Evolutionary conservation across 2,113 vertebrate species (phyloP).

Genomic region (Myrmecophaga tridactyla): DNA sequence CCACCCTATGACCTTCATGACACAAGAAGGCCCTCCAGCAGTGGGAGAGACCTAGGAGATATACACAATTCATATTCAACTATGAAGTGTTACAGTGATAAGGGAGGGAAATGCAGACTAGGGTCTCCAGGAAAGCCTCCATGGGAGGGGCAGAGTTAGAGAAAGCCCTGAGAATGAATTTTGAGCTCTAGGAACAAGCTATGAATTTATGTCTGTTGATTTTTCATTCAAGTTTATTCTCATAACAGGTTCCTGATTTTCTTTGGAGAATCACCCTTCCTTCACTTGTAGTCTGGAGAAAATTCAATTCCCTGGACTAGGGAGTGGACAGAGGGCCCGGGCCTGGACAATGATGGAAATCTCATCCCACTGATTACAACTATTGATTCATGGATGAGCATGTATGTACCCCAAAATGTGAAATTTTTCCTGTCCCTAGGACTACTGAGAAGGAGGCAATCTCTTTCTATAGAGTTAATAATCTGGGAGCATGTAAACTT

Average conservation of each 20-base stretch:
- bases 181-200: not conserved
- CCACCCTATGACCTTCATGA: not conserved
- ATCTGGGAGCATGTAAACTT: not conserved
- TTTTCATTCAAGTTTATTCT: not conserved
- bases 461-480: not conserved
- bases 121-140: not conserved
- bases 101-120: not conserved
- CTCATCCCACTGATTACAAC: not conserved
- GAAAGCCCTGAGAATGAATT: not conserved
- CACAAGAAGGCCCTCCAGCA: not conserved
- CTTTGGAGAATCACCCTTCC: not conserved
- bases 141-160: not conserved
- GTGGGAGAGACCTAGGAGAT: not conserved
- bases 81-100: not conserved
- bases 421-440: not conserved
- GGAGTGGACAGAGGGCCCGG: not conserved
- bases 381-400: not conserved
- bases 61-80: not conserved
- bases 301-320: not conserved
- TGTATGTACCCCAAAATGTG: not conserved
- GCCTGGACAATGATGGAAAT: not conserved
- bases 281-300: not conserved
- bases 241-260: not conserved
- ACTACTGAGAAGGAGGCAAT: not conserved
- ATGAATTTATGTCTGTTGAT: not conserved